Percentiles rank a stretch among this genome's conserved stretches.
phyloP scores from a whole-genome alignment of 2,888 invertebrate genomes.

The Oligia strigilis region DNA sequence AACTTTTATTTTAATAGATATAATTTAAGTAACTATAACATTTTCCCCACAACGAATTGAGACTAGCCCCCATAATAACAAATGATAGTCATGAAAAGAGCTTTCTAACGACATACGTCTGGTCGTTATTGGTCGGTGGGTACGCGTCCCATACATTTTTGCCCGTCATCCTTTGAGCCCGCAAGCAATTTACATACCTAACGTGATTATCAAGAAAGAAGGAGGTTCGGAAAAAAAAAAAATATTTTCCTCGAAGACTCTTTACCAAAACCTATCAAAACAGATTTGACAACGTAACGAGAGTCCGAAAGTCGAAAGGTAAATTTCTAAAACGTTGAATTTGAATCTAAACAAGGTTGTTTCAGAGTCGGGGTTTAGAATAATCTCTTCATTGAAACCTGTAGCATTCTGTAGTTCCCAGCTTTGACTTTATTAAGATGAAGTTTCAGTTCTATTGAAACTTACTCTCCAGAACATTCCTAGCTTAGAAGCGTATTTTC shows the following conservation, averaged over 20 bases:
- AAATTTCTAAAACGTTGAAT: conserved; percentile 6
- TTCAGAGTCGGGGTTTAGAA: background rate
- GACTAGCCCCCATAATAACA: no score
- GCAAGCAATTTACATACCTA: background rate
- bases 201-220: background rate
- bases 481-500: conserved; percentile 19
- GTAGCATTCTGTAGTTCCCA: background rate
- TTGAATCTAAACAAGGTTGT: conserved; percentile 9
- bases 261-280: background rate
- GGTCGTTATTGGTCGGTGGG: no score
- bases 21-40: no score
- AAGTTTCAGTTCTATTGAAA: background rate
- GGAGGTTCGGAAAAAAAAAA: background rate
- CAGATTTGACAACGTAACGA: background rate
- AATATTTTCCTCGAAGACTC: background rate
- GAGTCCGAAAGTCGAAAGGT: background rate
- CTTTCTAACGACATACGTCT: no score
- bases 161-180: no score
- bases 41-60: no score
- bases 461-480: background rate
- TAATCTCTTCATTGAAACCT: conserved; percentile 12
- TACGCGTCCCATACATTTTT: no score
- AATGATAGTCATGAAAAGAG: no score
- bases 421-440: background rate
- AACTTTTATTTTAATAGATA: no score